A percentile compares a stretch with the other conserved stretches of the same genome.
Evolutionary conservation across 2,888 invertebrate genomes (phyloP).

Genomic region (Lasioglossum pauxillum): DNA sequence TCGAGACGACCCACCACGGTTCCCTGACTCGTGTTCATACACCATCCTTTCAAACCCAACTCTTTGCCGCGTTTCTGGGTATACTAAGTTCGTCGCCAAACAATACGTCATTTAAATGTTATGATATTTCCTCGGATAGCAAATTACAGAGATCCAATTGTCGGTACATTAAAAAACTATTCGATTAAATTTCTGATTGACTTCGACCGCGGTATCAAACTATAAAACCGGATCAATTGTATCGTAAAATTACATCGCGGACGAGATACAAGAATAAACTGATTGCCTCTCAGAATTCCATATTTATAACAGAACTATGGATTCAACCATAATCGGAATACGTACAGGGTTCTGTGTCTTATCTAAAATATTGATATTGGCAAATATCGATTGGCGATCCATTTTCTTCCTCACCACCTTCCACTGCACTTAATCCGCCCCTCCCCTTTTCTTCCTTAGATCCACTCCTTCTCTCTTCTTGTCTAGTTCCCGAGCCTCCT

Average conservation of each 20-base stretch:
- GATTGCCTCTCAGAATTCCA: not conserved
- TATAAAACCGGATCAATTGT: not conserved
- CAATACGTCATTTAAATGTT: not conserved
- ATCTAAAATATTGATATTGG: no score
- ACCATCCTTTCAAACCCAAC: constrained; percentile 89
- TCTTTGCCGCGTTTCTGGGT: constrained; percentile 88
- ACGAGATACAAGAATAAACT: not conserved
- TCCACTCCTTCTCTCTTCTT: no score
- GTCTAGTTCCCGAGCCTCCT: no score
- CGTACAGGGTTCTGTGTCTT: no score
- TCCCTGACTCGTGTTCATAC: constrained; percentile 89
- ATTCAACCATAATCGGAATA: not conserved
- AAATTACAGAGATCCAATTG: no score
- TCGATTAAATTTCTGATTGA: not conserved
- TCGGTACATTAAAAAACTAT: not conserved
- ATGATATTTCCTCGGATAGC: no score
- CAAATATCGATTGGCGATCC: no score
- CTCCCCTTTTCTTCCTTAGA: no score
- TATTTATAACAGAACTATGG: not conserved
- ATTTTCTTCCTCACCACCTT: no score
- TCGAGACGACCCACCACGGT: constrained; percentile 89
- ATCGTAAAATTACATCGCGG: not conserved
- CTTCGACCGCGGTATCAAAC: not conserved
- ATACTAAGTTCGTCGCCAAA: constrained; percentile 84
- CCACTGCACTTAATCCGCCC: no score